Evolutionary conservation across 1,140 invertebrate species (phyloP), one percentile per base, ranked within the genome.

Genomic region (Littorina saxatilis): DNA sequence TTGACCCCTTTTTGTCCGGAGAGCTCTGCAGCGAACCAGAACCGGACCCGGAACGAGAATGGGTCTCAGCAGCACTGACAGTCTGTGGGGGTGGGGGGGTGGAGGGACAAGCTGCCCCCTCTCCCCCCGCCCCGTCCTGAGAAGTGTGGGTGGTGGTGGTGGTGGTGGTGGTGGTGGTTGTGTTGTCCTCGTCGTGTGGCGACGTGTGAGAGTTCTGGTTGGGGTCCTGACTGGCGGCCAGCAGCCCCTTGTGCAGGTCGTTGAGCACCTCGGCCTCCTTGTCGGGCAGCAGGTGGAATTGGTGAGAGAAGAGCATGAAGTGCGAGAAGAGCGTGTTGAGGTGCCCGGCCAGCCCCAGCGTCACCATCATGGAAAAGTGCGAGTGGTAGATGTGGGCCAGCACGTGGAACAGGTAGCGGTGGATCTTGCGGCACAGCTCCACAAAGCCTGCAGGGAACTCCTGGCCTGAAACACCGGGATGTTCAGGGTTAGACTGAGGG

Each of bases 371-470:
- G 93, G 96, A 95, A 94, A 99, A 99, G 95, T 99, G 98, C 93
- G 96, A 96, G 93, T 98, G 97, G 94, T 99, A 99, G 91, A 99
- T 95, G 94, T 99, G 98, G 91, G 98, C 97, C 94, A 99, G 94
- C 90, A 99, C 97, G 93, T 99, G 98, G 94, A 98, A 99, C 94
- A 99, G 95, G 93, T 98, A 95, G 91, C 97, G 96, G 93, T 98
- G 95, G 91, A 99, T 98, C 93, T 98, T 98, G 93, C 98, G 96
- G 88, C 99, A 97, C 92, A 98, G 96, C 89, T 95, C 95, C 93
- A 98, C 97, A 93, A 99, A 99, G 86, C 95, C 96, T 90, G 95
- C 95, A 72, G 98, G 98, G 94, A 99, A 99, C 93, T 97, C 96
- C 93, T 97, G 96, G 88, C 96, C 97, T 98, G 93, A 17, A 17